Percentiles rank a stretch among this genome's conserved stretches.
Evolutionary conservation across 1,140 invertebrate species (phyloP).

Genomic region (Mesaphorura yosii): DNA sequence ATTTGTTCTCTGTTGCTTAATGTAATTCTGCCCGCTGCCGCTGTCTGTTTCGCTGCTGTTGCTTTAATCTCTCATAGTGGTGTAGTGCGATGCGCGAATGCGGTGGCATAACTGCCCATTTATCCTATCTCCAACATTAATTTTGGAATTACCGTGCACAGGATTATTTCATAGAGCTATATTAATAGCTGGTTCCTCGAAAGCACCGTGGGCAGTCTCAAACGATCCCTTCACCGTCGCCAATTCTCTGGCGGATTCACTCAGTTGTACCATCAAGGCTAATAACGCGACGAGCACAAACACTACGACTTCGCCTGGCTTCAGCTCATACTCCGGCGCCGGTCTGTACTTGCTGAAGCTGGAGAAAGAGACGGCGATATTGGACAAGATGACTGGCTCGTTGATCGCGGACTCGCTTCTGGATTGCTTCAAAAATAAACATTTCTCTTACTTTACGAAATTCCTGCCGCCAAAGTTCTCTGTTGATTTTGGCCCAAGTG

Average conservation of each 20-base stretch:
- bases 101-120: not conserved
- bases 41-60: not conserved
- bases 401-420: constrained; percentile 26
- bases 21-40: not conserved
- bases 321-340: not conserved
- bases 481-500: constrained; percentile 74
- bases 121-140: not conserved
- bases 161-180: constrained; percentile 82
- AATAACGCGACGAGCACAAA: not conserved
- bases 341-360: not conserved
- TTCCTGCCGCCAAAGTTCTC: constrained; percentile 70
- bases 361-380: not conserved
- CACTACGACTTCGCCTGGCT: not conserved
- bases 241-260: constrained; percentile 62
- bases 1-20: constrained; percentile 1
- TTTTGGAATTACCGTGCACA: too few relatives aligned
- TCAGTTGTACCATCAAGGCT: constrained; percentile 65
- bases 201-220: constrained; percentile 86
- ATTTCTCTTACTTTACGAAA: constrained; percentile 43
- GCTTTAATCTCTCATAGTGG: not conserved
- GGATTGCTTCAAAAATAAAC: constrained; percentile 30
- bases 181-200: constrained; percentile 79
- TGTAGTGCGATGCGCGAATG: not conserved
- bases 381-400: too few relatives aligned
- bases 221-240: constrained; percentile 79